phyloP scores from a whole-genome alignment of 2,113 vertebrate species.

The Scomber colias region DNA sequence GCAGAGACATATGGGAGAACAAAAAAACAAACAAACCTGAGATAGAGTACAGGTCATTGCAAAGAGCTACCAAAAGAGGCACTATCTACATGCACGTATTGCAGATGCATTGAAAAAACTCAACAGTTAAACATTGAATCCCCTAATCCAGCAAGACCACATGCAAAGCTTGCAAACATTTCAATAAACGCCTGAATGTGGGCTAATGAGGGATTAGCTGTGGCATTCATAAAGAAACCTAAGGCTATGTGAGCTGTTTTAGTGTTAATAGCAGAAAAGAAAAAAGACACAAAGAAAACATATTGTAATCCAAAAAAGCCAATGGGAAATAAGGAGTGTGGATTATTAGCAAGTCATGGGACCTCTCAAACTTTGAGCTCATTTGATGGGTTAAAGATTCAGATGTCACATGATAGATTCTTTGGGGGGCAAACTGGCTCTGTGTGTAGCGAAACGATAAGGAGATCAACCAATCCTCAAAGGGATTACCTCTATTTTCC shows the following conservation, averaged over 20 bases:
- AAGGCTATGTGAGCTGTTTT: slow-evolving; percentile 42
- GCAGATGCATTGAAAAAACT: slow-evolving; percentile 22
- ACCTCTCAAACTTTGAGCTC: slow-evolving; percentile 77
- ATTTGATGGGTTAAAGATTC: slow-evolving; percentile 80
- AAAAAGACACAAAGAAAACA: slow-evolving; percentile 71
- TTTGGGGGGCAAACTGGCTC: slow-evolving; percentile 47
- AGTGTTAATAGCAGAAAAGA: slow-evolving; percentile 57
- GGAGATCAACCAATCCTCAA: slow-evolving; percentile 71
- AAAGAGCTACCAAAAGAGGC: slow-evolving; percentile 41
- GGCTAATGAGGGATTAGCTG: slow-evolving; percentile 78
- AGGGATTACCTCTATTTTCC: slow-evolving; percentile 76
- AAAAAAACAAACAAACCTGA: slow-evolving; percentile 7
- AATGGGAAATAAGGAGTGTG: slow-evolving; percentile 50
- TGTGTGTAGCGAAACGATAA: slow-evolving; percentile 69
- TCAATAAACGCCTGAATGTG: slow-evolving; percentile 64
- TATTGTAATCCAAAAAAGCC: slow-evolving; percentile 70
- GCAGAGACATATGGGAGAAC: slow-evolving; percentile 25
- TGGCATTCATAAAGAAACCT: slow-evolving; percentile 61
- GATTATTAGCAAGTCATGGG: slow-evolving; percentile 83
- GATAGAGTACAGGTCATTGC: slow-evolving; percentile 35
- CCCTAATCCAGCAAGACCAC: slow-evolving; percentile 55
- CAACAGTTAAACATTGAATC: slow-evolving; percentile 29
- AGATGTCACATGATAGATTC: slow-evolving; percentile 82
- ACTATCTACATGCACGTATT: slow-evolving; percentile 24
- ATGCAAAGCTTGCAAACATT: slow-evolving; percentile 65